These are phyloP conservation scores for Microplitis mediator DNA, from an alignment of 1,140 invertebrate species.

Conservation along the genomic window DNA sequence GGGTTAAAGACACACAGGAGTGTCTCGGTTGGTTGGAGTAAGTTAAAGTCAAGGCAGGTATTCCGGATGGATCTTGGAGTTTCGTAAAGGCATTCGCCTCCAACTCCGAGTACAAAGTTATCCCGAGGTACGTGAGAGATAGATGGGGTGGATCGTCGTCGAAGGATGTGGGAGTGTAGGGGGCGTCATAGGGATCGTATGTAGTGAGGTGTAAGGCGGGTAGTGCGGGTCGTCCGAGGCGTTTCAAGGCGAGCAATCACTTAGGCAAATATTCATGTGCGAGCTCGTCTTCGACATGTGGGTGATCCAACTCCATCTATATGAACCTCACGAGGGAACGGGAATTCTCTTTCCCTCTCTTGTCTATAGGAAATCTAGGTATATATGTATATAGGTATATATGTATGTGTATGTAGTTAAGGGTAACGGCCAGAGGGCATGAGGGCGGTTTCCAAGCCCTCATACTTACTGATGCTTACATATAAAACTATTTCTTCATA, in stretches of 20 bases:
- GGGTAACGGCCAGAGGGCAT: neutral
- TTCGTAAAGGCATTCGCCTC: slow-evolving; percentile 12
- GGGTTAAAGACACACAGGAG: neutral
- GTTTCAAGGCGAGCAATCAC: slow-evolving; percentile 58
- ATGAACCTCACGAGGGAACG: slow-evolving; percentile 4
- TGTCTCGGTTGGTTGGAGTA: neutral
- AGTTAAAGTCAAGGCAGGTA: slow-evolving; percentile 15
- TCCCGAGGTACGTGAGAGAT: slow-evolving; percentile 22
- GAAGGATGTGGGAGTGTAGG: neutral
- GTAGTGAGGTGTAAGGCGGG: neutral
- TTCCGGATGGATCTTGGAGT: slow-evolving; percentile 16
- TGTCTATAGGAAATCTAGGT: too few species aligned
- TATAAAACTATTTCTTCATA: neutral
- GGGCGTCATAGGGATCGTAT: neutral
- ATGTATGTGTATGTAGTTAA: neutral
- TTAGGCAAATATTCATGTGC: slow-evolving; percentile 59
- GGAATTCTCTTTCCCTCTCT: neutral
- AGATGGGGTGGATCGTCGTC: neutral
- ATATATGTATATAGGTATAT: too few species aligned
- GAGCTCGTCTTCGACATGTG: slow-evolving; percentile 54
- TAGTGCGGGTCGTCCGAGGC: slow-evolving; percentile 10
- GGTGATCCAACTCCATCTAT: slow-evolving; percentile 38
- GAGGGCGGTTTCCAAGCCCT: neutral
- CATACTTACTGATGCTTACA: neutral
- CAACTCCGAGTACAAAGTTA: slow-evolving; percentile 28